Base-by-base conservation (phyloP, 2,113 vertebrate species). In the Anguilla rostrata region DNA sequence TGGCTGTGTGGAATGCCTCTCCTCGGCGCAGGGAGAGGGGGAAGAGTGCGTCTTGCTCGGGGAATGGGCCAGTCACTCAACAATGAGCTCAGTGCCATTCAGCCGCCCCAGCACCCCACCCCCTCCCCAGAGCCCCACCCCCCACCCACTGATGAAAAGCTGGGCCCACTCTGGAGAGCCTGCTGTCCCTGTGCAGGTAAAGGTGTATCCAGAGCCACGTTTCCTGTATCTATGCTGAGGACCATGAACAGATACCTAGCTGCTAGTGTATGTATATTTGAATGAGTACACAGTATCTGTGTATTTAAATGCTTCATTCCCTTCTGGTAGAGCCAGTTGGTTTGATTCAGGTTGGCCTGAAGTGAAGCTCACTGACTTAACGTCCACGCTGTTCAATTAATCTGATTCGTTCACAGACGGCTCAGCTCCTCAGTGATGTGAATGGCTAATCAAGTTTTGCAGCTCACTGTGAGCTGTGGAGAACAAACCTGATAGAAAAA, bases 61-160 rank as follows among this genome's bases (percentile, higher is more conserved):
- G 78, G 39, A 80, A 39, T 4, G 6, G 39, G 78, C 78, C 78
- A 80, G 78, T 20, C 39, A 80, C 78, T 41, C 29, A 80, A 80
- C 78, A 80, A 80, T 80, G 78, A 39, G 78, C 78, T 40, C 39
- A 80, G 4, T 80, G 78, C 83, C 56, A 83, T 63, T 41, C 20
- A 83, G 83, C 39, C 2, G 11, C 60, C 53, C 41, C 46, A 11
- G 43, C 57, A 16, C 43, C 43, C 81, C 81, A 83, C 29, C 29
- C 29, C 29, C 43, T 12, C 14, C 29, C 53, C 41, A 5, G 34
- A 34, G 34, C 34, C 43, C 43, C 4, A 46, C 43, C 4, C 81
- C 29, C 80, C 39, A 9, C 8, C 11, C 71, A 1, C 71, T 75
- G 71, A n/a, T n/a, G 71, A 75, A n/a, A 34, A n/a, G 2, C 26